phyloP scores from a whole-genome alignment of 1,140 invertebrate species.

The Halesus radiatus region DNA sequence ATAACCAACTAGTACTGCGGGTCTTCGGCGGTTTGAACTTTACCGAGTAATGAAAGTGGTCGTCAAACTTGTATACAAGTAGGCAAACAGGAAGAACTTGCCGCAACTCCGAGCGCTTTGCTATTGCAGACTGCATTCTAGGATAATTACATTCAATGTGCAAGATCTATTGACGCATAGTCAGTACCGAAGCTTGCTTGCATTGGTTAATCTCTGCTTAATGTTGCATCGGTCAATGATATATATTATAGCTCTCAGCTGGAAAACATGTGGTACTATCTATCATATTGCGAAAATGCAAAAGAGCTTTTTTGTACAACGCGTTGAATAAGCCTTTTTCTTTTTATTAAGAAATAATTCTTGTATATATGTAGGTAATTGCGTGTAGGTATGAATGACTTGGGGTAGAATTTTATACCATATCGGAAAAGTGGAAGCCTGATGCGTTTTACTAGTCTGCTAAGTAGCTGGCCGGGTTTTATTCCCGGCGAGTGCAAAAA shows the following conservation, averaged over 20 bases:
- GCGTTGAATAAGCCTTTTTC: too few species aligned
- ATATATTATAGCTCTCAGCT: neutral
- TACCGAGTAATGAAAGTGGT: conserved; percentile 4
- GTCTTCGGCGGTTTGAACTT: conserved; percentile 25
- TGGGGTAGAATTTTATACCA: too few species aligned
- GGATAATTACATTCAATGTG: conserved; percentile 7
- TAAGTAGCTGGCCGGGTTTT: too few species aligned
- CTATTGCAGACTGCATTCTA: conserved; percentile 21
- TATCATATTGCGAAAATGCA: too few species aligned
- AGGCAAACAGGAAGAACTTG: conserved; percentile 27
- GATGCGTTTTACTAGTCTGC: too few species aligned
- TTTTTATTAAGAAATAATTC: too few species aligned
- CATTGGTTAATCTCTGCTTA: neutral
- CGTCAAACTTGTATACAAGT: conserved; percentile 26
- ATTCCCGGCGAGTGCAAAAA: too few species aligned
- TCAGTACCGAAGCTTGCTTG: neutral
- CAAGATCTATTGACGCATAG: conserved; percentile 10
- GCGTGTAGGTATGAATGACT: too few species aligned
- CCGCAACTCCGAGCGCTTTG: neutral
- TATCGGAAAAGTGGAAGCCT: too few species aligned
- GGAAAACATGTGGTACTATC: too few species aligned
- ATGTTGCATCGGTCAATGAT: neutral
- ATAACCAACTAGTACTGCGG: neutral
- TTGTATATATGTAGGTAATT: too few species aligned
- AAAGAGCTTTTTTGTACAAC: too few species aligned